Conservation (phyloP, 1,140 invertebrate species). For the Bombus waltoni region DNA sequence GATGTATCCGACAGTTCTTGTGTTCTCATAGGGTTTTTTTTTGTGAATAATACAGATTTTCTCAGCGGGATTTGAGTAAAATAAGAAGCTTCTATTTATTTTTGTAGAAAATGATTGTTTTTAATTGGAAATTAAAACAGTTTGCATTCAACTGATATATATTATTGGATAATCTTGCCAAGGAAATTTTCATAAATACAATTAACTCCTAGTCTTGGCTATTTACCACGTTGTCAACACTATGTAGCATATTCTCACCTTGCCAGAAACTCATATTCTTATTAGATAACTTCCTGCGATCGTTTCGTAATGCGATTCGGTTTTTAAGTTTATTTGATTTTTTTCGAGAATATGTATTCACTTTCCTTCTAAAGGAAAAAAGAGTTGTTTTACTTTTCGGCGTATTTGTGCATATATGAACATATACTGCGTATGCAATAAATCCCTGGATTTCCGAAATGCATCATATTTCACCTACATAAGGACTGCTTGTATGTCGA, state of each 20-base stretch:
- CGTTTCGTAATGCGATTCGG: too few relatives aligned
- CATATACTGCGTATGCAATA: background rate
- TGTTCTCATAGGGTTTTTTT: background rate
- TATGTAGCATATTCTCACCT: background rate
- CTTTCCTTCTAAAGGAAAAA: background rate
- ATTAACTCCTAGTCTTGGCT: conserved; percentile 12
- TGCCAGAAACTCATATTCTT: conserved; percentile 8
- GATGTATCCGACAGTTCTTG: background rate
- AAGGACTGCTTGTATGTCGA: conserved; percentile 20
- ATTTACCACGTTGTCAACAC: conserved; percentile 6
- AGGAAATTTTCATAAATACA: conserved; percentile 26
- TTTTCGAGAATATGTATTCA: background rate
- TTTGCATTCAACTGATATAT: background rate
- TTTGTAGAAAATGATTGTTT: background rate
- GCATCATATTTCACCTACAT: conserved; percentile 41
- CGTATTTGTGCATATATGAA: background rate
- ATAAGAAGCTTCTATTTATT: background rate
- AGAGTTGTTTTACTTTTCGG: background rate
- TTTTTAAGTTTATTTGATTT: too few relatives aligned
- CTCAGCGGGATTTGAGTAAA: background rate
- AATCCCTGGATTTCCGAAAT: conserved; percentile 43
- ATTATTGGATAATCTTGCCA: background rate
- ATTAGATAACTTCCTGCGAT: background rate
- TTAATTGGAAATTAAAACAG: background rate
- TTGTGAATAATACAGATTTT: background rate